A percentile compares a stretch with the other conserved stretches of the same genome.
Evolutionary conservation across 2,888 invertebrate species (phyloP).

Genomic region (Aricia artaxerxes): DNA sequence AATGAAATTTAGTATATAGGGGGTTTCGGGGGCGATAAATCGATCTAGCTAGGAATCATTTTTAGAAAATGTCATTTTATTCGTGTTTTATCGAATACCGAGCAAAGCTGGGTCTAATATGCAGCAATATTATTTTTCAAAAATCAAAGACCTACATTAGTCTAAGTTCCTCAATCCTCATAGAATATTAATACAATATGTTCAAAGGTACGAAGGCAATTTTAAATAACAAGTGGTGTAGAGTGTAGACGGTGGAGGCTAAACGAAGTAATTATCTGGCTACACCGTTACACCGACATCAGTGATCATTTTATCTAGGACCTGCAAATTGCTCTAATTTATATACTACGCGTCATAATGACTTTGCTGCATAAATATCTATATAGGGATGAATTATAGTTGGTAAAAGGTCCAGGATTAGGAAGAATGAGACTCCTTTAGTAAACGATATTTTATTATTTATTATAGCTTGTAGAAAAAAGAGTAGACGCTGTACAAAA

Average conservation of each 20-base stretch:
- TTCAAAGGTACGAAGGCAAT: constrained; percentile 19
- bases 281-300: constrained; percentile 24
- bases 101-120: no score
- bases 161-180: neutral
- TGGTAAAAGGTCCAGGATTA: neutral
- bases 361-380: neutral
- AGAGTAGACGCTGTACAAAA: no score
- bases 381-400: neutral
- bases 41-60: no score
- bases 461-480: neutral
- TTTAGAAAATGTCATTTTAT: no score
- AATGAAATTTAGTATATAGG: no score
- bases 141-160: neutral
- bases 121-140: no score
- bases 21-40: no score
- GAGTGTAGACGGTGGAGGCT: constrained; percentile 3
- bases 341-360: constrained; percentile 24
- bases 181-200: neutral
- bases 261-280: constrained; percentile 21
- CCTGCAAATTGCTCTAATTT: constrained; percentile 27
- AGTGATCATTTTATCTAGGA: constrained; percentile 11
- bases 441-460: neutral
- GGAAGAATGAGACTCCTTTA: neutral
- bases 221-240: constrained; percentile 25
- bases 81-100: no score